Evolutionary conservation across 2,888 invertebrate species (phyloP), one percentile per base, ranked within the genome.

Genomic region (Hirtodrosophila confusa): DNA sequence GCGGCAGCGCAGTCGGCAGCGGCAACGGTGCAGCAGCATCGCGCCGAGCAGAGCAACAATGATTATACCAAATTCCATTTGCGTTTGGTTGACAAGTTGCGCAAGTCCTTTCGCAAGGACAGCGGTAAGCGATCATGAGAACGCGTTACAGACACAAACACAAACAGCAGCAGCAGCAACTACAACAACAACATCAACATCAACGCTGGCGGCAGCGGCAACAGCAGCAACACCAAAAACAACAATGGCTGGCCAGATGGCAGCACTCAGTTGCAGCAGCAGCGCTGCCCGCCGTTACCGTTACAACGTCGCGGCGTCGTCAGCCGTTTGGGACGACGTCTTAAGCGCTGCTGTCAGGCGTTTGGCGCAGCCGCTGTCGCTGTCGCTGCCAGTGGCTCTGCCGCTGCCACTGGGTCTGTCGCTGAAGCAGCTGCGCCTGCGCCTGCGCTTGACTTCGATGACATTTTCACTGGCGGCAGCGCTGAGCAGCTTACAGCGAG

Each of bases 41-140:
- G 23, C 31, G 43, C 56, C 55, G 50, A 78, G 71, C 63, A 71
- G 66, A 74, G 56, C 47, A 93, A 93, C 92, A 93, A 92, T 63
- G 95, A 94, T 69, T 90, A 95, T 17, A 95, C 94, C 89, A 95
- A 95, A 91, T 95, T 95, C 88, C 95, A 95, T 92, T 93, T 93
- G 84, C 93, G 95, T 39, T 91, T 95, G 74, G 94, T 95, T 68
- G 95, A 95, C 90, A 95, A 95, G 89, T 90, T 95, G 79, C 94
- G 95, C 89, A 93, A 94, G 70, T 94, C 95, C 67, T 92, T 95
- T 89, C 93, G 93, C 75, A 92, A 90, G 88, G 91, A 91, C 62
- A 90, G 79, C 45, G 82, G 86, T 41, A 90, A 90, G 54, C 90
- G 90, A 2, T 90, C 90, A 78, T 90, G 90, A 90, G 89, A 78